A percentile compares a stretch with the other conserved stretches of the same genome.
Conservation (phyloP, 2,888 invertebrate genomes). For the Actias luna region DNA sequence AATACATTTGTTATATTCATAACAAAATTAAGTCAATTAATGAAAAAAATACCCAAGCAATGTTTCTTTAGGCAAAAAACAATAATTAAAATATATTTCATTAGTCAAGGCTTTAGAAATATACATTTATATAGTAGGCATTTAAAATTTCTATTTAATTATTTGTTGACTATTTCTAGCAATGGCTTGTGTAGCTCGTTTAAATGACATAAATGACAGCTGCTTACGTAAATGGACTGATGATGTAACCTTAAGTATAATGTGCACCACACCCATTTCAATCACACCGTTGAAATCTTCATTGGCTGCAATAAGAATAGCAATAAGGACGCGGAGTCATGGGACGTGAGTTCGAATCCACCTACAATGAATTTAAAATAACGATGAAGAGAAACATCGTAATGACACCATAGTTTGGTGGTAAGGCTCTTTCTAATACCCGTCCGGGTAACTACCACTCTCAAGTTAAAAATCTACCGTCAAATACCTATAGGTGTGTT, state of each 20-base stretch:
- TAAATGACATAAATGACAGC: neutral
- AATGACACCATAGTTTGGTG: too few relatives aligned
- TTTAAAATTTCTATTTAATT: neutral
- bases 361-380: too few relatives aligned
- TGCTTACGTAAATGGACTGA: conserved; percentile 7
- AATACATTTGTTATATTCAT: too few relatives aligned
- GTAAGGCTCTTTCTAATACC: too few relatives aligned
- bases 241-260: conserved; percentile 48
- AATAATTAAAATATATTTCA: neutral
- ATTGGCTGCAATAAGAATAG: conserved; percentile 39
- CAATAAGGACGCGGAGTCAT: too few relatives aligned
- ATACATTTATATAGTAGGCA: neutral
- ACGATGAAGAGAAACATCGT: too few relatives aligned
- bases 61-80: neutral
- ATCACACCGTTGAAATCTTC: conserved; percentile 46
- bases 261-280: conserved; percentile 51
- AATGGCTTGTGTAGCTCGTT: neutral
- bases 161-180: neutral
- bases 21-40: too few relatives aligned
- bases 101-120: neutral
- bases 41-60: too few relatives aligned
- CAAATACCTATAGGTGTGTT: too few relatives aligned
- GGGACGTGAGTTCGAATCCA: too few relatives aligned
- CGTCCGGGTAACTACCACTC: too few relatives aligned
- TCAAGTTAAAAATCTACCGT: too few relatives aligned